phyloP scores from a whole-genome alignment of 2,797 vertebrate species.

The Sebastes diaconus region DNA sequence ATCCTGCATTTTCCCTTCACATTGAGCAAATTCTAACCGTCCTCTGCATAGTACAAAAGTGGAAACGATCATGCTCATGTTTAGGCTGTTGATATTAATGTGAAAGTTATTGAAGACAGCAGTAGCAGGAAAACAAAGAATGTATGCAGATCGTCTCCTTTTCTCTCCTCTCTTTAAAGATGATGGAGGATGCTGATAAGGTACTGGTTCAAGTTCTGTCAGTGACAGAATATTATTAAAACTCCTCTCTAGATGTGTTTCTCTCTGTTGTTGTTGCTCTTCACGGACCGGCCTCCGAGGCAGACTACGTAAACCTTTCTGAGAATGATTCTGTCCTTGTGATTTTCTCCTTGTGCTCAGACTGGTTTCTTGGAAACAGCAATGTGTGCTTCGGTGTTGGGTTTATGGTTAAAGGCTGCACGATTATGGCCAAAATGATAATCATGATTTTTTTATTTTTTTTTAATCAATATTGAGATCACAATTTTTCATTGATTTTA shows the following conservation, averaged over 20 bases:
- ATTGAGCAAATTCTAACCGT: neutral
- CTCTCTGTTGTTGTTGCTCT: constrained; percentile 34
- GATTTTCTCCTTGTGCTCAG: constrained; percentile 22
- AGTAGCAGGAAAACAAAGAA: neutral
- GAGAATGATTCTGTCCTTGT: constrained; percentile 36
- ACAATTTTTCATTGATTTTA: too few relatives aligned
- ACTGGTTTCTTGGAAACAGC: constrained; percentile 40
- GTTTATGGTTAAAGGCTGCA: neutral
- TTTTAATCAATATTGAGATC: too few relatives aligned
- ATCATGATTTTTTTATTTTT: too few relatives aligned
- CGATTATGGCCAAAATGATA: too few relatives aligned
- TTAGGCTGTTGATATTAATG: neutral
- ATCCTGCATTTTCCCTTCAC: neutral
- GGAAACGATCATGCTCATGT: neutral
- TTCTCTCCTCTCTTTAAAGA: constrained; percentile 79
- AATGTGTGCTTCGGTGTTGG: constrained; percentile 44
- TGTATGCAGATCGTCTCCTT: constrained; percentile 36
- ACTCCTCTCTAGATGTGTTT: constrained; percentile 48
- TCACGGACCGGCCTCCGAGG: constrained; percentile 3
- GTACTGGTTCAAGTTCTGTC: constrained; percentile 70
- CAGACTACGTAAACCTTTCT: constrained; percentile 4
- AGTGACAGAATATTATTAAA: constrained; percentile 28
- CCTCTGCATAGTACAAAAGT: neutral
- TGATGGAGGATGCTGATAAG: constrained; percentile 83
- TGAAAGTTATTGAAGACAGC: neutral